Evolutionary conservation across 2,113 vertebrate genomes (phyloP).

Genomic region (Trogon surrucura): DNA sequence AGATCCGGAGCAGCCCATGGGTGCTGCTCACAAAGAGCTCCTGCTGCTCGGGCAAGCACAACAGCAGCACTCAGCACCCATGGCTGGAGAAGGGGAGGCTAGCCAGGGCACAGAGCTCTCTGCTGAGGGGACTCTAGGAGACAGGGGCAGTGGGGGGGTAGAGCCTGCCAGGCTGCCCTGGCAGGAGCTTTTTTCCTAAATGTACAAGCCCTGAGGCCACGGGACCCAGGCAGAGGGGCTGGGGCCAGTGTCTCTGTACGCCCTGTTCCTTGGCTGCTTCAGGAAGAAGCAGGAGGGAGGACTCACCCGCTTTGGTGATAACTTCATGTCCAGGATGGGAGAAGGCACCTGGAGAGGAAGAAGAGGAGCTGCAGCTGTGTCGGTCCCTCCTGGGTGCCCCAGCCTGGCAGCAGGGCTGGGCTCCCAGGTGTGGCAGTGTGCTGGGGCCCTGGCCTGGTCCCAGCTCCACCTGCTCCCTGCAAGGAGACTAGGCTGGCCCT

Average conservation of each 20-base stretch:
- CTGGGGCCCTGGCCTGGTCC: no score
- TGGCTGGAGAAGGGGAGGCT: neutral
- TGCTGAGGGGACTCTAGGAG: neutral
- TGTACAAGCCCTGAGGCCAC: neutral
- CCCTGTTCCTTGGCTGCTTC: neutral
- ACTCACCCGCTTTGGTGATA: conserved; percentile 86
- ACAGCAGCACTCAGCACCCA: neutral
- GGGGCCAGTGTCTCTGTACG: neutral
- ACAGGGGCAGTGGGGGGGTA: neutral
- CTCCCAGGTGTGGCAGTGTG: fast-evolving
- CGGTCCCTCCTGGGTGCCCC: neutral
- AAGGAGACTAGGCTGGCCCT: neutral
- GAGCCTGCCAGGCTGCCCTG: neutral
- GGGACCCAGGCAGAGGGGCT: neutral
- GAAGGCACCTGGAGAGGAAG: conserved; percentile 68
- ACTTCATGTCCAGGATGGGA: conserved; percentile 84
- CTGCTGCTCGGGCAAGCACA: conserved; percentile 67
- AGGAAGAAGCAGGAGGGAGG: neutral
- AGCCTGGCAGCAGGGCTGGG: neutral
- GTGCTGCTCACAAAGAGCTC: conserved; percentile 83
- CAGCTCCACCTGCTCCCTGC: neutral
- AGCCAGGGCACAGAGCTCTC: neutral
- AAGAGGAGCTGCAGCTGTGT: neutral
- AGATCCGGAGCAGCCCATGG: conserved; percentile 77
- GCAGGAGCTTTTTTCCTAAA: neutral